Evolutionary conservation across 1,140 invertebrate species (phyloP), one percentile per base, ranked within the genome.

Genomic region (Alviniconcha marisindica): DNA sequence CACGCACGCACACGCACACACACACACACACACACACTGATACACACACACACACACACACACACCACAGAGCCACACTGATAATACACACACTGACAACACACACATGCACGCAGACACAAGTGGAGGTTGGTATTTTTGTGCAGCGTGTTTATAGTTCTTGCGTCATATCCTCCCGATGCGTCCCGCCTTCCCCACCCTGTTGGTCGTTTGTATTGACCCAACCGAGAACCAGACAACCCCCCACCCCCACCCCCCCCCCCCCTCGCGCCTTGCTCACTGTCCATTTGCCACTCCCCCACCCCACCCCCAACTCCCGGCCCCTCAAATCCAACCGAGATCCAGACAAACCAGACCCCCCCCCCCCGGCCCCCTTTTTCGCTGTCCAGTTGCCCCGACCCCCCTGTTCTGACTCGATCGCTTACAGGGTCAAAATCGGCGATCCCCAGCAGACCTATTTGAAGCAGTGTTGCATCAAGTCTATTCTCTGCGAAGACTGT

Each of bases 41-140:
- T 24, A 60, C 56, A 28, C n/a, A 60, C 56, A 60, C 56, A 60
- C 69, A 71, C 69, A 71, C 69, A 71, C 69, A 71, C 69, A 71
- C 69, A 71, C 69, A 71, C 69, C 63, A 66, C 63, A 66, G 28
- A 66, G 28, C 31, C 31, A 66, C 63, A 66, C 63, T 33, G 28
- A 66, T 24, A 3, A 60, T 60, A 69, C 63, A 69, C 63, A 69
- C n/a, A 33, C 63, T 33, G 1, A 33, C 63, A 33, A 69, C 63
- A 69, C 63, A 69, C 63, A 69, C 63, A 33, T 31, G 33, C 63
- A 33, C 69, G 18, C 63, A 69, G 2, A 33, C 63, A 69, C 31
- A 5, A 21, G n/a, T 14, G 12, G 12, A 24, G 12, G 63, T 15
- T 14, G 12, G 0, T 48, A 10, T 48, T 48, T 48, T 48, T 48